These are phyloP conservation scores for Aplodontia rufa DNA, from an alignment of 2,113 vertebrate genomes.

Conservation along the genomic window DNA sequence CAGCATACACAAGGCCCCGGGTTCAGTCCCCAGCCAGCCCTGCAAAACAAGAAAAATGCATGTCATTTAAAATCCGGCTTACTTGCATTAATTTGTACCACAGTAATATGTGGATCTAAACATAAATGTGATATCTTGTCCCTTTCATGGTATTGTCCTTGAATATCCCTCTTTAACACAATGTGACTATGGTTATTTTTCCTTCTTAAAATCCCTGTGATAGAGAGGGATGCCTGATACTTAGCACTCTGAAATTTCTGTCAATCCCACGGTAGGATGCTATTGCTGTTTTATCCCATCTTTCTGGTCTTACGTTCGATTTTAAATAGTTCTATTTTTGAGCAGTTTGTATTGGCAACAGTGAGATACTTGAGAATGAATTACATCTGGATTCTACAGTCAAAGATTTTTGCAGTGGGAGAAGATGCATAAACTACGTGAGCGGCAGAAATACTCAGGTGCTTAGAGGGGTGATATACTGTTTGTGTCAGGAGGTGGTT, in stretches of 20 bases:
- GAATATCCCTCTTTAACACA: not conserved
- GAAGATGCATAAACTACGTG: not conserved
- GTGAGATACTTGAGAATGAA: not conserved
- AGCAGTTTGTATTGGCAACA: not conserved
- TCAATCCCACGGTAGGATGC: not conserved
- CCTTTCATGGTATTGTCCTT: not conserved
- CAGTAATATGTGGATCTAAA: not conserved
- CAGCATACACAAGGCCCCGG: no score
- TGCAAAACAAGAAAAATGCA: not conserved
- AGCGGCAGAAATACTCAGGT: not conserved
- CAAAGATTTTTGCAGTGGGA: not conserved
- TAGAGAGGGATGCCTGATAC: not conserved
- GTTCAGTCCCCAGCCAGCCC: no score
- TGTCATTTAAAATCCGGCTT: not conserved
- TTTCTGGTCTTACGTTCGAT: not conserved
- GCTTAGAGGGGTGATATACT: not conserved
- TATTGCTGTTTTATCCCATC: not conserved
- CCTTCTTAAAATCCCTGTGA: not conserved
- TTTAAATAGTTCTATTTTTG: not conserved
- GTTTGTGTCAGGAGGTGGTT: not conserved
- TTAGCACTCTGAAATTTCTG: not conserved
- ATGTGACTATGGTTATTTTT: not conserved
- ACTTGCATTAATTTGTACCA: slow-evolving; percentile 22
- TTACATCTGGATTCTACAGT: not conserved
- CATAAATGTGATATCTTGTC: not conserved